Percentiles rank a stretch among this genome's conserved stretches.
Conservation (phyloP, 2,797 vertebrate species). For the Simalia tracyae region DNA sequence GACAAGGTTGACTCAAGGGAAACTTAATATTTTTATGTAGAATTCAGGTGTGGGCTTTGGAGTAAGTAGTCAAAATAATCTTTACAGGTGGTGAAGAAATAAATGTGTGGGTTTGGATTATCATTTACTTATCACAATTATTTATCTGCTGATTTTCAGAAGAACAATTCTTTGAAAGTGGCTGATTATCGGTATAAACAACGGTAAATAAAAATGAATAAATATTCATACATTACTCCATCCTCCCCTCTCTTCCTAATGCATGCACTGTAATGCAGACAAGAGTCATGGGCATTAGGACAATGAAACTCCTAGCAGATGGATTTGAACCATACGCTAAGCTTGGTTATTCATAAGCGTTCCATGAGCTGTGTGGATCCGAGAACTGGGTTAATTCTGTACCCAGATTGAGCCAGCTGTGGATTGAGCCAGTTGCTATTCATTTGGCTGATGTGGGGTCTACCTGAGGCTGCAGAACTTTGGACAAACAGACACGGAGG, state of each 20-base stretch:
- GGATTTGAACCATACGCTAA: neutral
- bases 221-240: neutral
- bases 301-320: fast-evolving
- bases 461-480: neutral
- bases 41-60: neutral
- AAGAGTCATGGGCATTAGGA: neutral
- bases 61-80: neutral
- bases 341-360: neutral
- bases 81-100: too few relatives aligned
- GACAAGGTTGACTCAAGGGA: too few relatives aligned
- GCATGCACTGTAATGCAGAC: neutral
- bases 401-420: neutral
- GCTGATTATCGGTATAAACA: neutral
- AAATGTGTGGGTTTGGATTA: neutral
- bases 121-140: neutral
- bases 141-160: neutral
- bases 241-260: too few relatives aligned
- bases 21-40: neutral
- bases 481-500: neutral
- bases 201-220: neutral
- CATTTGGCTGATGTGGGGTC: neutral
- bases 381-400: too few relatives aligned
- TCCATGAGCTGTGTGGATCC: neutral
- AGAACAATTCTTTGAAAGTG: neutral
- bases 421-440: neutral